These are phyloP conservation scores for Drosophila setosimentum DNA, from an alignment of 2,888 invertebrate genomes.

Conservation along the genomic window DNA sequence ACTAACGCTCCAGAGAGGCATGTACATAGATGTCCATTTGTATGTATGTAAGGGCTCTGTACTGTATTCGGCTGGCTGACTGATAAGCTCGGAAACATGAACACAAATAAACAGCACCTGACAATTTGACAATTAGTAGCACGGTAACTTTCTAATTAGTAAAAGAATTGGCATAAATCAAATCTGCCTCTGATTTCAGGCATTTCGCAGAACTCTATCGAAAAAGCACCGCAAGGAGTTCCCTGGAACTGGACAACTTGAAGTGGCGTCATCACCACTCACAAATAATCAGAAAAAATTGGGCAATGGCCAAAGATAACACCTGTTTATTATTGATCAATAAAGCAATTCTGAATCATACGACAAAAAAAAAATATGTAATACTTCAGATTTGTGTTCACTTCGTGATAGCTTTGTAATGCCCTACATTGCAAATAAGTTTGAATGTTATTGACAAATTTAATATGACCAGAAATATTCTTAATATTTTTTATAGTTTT, in stretches of 20 bases:
- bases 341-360: slow-evolving; percentile 37
- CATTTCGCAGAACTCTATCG: slow-evolving; percentile 42
- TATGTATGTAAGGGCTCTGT: not conserved
- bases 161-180: slow-evolving; percentile 17
- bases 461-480: not conserved
- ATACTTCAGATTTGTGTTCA: not conserved
- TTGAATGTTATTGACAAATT: not conserved
- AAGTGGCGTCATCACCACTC: slow-evolving; percentile 26
- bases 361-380: not conserved
- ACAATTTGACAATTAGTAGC: slow-evolving; percentile 39
- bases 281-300: slow-evolving; percentile 30
- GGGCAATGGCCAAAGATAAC: slow-evolving; percentile 36
- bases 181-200: not conserved
- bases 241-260: slow-evolving; percentile 40
- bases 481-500: not conserved
- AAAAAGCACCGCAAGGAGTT: slow-evolving; percentile 25
- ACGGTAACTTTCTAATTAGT: slow-evolving; percentile 35
- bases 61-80: slow-evolving; percentile 6
- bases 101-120: slow-evolving; percentile 43
- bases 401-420: not conserved
- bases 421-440: not conserved
- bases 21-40: not conserved
- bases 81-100: slow-evolving; percentile 50
- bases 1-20: not conserved
- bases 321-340: slow-evolving; percentile 19